These are phyloP conservation scores for Antennarius striatus DNA, from an alignment of 2,113 vertebrate species.

Conservation along the genomic window DNA sequence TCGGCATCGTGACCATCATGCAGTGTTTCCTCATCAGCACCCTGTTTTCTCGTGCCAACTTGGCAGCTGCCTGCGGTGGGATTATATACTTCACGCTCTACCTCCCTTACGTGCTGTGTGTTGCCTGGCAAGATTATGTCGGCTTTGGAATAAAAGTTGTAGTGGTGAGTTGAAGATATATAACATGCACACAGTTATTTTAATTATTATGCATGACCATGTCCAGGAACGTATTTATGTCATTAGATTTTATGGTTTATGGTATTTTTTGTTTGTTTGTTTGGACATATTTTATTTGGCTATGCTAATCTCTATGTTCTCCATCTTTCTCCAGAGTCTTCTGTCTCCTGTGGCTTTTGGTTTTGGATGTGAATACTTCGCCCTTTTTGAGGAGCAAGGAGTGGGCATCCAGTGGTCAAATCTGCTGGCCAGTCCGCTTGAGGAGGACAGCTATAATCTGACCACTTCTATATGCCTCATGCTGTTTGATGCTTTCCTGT, in stretches of 20 bases:
- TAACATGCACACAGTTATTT: not conserved
- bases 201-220: not conserved
- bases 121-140: constrained; percentile 95
- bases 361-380: constrained; percentile 95
- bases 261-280: too few relatives aligned
- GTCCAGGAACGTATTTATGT: too few relatives aligned
- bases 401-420: constrained; percentile 96
- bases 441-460: constrained; percentile 91
- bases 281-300: too few relatives aligned
- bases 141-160: constrained; percentile 88
- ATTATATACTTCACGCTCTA: constrained; percentile 97
- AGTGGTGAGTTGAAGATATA: constrained; percentile 81
- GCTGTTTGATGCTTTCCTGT: constrained; percentile 90
- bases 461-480: constrained; percentile 91
- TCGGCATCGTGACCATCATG: constrained; percentile 91
- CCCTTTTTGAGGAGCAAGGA: constrained; percentile 95
- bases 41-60: constrained; percentile 92
- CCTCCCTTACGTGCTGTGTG: constrained; percentile 92
- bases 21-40: constrained; percentile 99
- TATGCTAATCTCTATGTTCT: constrained; percentile 2
- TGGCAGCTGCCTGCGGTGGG: constrained; percentile 94
- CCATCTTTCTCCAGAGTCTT: constrained; percentile 82
- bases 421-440: constrained; percentile 88
- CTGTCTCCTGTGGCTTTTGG: constrained; percentile 96
- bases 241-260: not conserved